phyloP scores from a whole-genome alignment of 2,888 invertebrate genomes.

The Erpobdella octoculata region DNA sequence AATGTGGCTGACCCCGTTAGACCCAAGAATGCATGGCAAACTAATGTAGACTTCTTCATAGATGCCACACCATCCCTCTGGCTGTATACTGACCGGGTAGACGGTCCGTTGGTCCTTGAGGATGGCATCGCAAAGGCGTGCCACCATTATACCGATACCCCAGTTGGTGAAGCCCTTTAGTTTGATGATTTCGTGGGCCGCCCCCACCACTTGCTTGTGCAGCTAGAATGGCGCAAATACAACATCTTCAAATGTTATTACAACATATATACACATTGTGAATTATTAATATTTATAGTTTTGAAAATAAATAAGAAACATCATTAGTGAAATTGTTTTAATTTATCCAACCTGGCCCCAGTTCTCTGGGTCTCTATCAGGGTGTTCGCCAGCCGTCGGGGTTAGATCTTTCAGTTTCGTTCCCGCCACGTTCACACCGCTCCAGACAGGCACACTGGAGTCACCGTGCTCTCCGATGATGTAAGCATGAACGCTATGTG shows the following conservation, averaged over 20 bases:
- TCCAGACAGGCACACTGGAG: conserved; percentile 83
- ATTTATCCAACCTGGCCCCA: conserved; percentile 56
- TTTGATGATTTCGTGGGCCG: conserved; percentile 78
- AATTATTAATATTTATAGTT: neutral
- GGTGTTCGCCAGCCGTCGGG: conserved; percentile 64
- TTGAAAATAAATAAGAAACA: neutral
- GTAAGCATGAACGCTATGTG: conserved; percentile 80
- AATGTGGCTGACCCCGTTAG: conserved; percentile 60
- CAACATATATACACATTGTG: too few relatives aligned
- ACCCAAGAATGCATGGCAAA: conserved; percentile 70
- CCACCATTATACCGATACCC: conserved; percentile 76
- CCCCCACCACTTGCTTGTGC: conserved; percentile 72
- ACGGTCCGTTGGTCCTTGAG: conserved; percentile 67
- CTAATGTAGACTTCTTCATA: conserved; percentile 76
- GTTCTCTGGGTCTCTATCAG: conserved; percentile 66
- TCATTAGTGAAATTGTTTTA: neutral
- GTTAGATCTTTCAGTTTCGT: conserved; percentile 72
- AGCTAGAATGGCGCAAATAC: conserved; percentile 56
- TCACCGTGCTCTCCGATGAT: conserved; percentile 92
- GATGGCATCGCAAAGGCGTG: conserved; percentile 65
- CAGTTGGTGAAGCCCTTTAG: conserved; percentile 84
- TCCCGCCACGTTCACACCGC: conserved; percentile 83
- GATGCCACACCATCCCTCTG: conserved; percentile 74
- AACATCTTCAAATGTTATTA: too few relatives aligned
- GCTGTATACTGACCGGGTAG: conserved; percentile 67